Evolutionary conservation across 1,140 invertebrate genomes (phyloP), one percentile per base, ranked within the genome.

Genomic region (Coenobita brevimanus): DNA sequence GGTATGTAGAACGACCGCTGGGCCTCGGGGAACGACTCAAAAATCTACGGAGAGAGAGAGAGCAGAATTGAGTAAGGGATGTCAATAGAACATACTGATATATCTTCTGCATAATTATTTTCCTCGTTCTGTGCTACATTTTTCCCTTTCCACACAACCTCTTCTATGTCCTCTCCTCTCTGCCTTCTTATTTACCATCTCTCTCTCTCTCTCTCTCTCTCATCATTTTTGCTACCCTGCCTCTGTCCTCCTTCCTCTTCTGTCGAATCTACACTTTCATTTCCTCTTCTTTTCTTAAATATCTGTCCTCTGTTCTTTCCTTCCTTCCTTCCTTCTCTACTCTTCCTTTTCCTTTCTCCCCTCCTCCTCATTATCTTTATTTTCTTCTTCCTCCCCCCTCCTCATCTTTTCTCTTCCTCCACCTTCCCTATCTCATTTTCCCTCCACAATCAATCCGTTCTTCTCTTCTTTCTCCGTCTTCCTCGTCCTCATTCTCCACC

Each of bases 151-250:
- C 62, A 8, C n/a, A 8, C 62, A 8, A 8, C 62, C n/a, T 67
- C 62, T 4, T 4, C n/a, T n/a, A 33, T 24, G 46, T 50, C 17
- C 46, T 50, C 46, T 50, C 46, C 17, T 17, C n/a, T 24, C n/a
- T n/a, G 4, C 62, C n/a, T n/a, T 67, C 62, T 67, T n/a, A 6
- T 24, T 67, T n/a, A 6, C 62, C n/a, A 6, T 67, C 62, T 67
- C 62, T 33, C 62, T 67, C n/a, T 50, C 46, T 50, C 46, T 50
- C 46, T 67, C 30, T 67, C 62, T 67, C 62, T n/a, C 62, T 67
- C 62, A 10, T 24, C n/a, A 6, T 67, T n/a, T 67, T n/a, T 67
- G 6, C n/a, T n/a, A 6, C 62, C n/a, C 30, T 67, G 6, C n/a
- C 62, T 67, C 62, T 67, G 6, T 67, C 30, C n/a, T n/a, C n/a